Conservation (phyloP, 2,113 vertebrate genomes). For the Gila orcuttii region DNA sequence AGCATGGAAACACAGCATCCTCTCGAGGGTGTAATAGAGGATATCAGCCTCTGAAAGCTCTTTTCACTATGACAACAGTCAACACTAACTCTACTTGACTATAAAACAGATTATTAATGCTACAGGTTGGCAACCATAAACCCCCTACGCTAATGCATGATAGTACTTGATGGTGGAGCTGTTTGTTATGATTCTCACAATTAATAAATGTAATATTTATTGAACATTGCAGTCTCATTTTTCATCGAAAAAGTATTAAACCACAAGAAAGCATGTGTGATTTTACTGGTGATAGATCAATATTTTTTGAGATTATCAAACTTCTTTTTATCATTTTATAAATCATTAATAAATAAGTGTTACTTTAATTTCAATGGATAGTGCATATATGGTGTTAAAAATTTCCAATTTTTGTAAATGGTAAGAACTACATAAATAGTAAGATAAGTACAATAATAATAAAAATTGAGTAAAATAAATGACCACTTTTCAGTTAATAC, state of each 20-base stretch:
- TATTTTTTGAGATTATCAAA: too few species aligned
- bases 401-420: neutral
- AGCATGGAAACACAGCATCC: slow-evolving; percentile 32
- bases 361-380: neutral
- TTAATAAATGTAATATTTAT: neutral
- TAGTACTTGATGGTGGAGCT: neutral
- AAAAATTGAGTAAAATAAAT: neutral
- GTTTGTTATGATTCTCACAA: neutral
- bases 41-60: slow-evolving; percentile 8
- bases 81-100: neutral
- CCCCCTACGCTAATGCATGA: neutral
- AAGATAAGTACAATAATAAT: neutral
- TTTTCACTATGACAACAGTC: neutral
- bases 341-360: neutral
- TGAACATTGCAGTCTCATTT: neutral
- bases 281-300: too few species aligned
- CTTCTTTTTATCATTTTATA: too few species aligned
- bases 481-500: neutral
- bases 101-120: neutral
- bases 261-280: too few species aligned
- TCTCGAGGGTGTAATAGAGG: slow-evolving; percentile 25
- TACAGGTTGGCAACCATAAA: too few species aligned
- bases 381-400: neutral
- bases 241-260: too few species aligned
- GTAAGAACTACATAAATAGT: neutral